Base-by-base conservation (phyloP, 2,797 vertebrate genomes). In the Chelidonichthys spinosus region DNA sequence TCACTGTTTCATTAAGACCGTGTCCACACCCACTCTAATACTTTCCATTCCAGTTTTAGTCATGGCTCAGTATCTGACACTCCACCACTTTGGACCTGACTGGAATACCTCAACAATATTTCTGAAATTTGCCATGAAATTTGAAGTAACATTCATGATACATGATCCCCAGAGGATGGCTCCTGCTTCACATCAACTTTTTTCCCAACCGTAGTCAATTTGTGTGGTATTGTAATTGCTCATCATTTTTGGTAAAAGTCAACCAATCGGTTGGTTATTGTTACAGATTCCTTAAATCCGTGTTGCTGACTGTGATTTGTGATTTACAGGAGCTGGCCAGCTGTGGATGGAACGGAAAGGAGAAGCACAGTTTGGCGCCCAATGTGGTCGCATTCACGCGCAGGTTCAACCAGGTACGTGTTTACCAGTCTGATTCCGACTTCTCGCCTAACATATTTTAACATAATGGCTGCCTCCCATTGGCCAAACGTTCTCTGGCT, bases 341-440 rank as follows among this genome's bases (percentile, higher is more conserved):
- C 91, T 98, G 97, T 85, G 97, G 97, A 76, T 99, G 97, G 97
- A 98, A 97, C 83, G 96, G 96, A 85, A 98, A 97, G 81, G 97
- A 98, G 89, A 99, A 99, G 87, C 97, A 98, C 84, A 96, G 95
- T 71, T 95, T 99, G 1, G 96, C 97, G 55, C 97, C 97, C 42
- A 98, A 98, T 39, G 93, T 99, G 67, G 97, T 99, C 63, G 97
- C 97, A 67, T 98, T 98, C 91, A 99, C 97, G n/a, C 95, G 97
- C 75, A 95, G 97, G 75, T 99, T 99, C 93, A 99, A 99, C 91
- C 97, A 99, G 96, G 97, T 98, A 90, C 81, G 81, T 42, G 1
- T 32, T 17, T 43, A 7, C 15, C 43, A 44, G 25, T 25, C 25
- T 25, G 25, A 25, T 25, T 25, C 25, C 25, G 25, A 25, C 25